Evolutionary conservation across 2,888 invertebrate genomes (phyloP).

Genomic region (Plagiodera versicolora): DNA sequence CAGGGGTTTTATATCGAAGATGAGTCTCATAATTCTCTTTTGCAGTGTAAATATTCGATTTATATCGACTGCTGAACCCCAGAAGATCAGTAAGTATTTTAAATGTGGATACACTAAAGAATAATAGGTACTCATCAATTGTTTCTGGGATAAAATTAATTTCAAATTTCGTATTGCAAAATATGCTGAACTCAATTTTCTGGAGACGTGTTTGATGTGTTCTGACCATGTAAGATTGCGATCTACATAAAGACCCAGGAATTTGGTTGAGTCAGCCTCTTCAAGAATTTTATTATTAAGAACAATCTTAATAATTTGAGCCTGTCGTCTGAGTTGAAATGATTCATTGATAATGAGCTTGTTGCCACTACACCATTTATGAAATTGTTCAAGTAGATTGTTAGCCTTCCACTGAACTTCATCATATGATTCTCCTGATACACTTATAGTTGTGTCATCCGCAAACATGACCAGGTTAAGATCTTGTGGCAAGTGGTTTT

Average conservation of each 20-base stretch:
- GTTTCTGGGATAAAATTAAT: too few relatives aligned
- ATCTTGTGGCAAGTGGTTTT: not conserved
- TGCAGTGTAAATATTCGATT: too few relatives aligned
- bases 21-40: too few relatives aligned
- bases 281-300: not conserved
- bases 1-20: too few relatives aligned
- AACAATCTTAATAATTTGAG: not conserved
- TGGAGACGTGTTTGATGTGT: not conserved
- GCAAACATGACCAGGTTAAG: not conserved
- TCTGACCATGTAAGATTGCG: not conserved
- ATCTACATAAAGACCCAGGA: not conserved
- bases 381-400: too few relatives aligned
- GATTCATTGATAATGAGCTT: too few relatives aligned
- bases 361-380: too few relatives aligned
- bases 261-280: not conserved
- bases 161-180: not conserved
- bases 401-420: too few relatives aligned
- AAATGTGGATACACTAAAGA: too few relatives aligned
- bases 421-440: not conserved
- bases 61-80: too few relatives aligned
- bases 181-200: not conserved
- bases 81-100: too few relatives aligned
- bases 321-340: not conserved
- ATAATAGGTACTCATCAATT: too few relatives aligned
- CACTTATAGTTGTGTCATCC: not conserved